Percentiles rank a stretch among this genome's conserved stretches.
Evolutionary conservation across 1,140 invertebrate genomes (phyloP).

Genomic region (Lepidurus apus): DNA sequence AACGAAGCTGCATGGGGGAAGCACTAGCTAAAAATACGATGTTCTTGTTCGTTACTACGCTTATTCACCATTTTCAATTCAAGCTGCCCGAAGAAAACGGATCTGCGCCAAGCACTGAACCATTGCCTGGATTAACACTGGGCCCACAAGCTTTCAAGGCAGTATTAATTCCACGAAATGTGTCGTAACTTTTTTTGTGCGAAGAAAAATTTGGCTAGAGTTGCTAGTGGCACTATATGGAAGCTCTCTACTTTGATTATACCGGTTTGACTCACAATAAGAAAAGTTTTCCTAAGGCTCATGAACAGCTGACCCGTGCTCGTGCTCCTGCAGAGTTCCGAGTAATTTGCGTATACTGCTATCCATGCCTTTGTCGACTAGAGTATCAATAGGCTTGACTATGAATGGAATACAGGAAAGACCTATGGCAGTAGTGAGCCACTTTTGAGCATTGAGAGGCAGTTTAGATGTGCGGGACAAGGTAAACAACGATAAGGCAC

Average conservation of each 20-base stretch:
- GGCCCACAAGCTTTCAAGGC: neutral
- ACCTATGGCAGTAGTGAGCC: slow-evolving; percentile 70
- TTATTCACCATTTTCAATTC: slow-evolving; percentile 24
- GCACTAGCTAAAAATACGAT: slow-evolving; percentile 27
- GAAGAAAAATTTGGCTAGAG: neutral
- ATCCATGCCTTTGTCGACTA: slow-evolving; percentile 76
- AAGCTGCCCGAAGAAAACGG: neutral
- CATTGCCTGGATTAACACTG: slow-evolving; percentile 5
- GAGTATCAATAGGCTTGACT: slow-evolving; percentile 80
- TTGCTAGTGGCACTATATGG: neutral
- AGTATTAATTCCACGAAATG: neutral
- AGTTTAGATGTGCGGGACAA: slow-evolving; percentile 51
- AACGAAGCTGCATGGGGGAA: slow-evolving; percentile 29
- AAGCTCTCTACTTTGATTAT: too few relatives aligned
- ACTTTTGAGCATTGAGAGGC: slow-evolving; percentile 52
- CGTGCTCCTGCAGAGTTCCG: slow-evolving; percentile 18
- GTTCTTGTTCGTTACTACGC: slow-evolving; percentile 24
- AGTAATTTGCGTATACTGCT: slow-evolving; percentile 50
- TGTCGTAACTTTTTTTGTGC: neutral
- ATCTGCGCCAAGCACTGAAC: neutral
- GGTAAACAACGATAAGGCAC: slow-evolving; percentile 54
- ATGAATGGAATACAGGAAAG: slow-evolving; percentile 84
- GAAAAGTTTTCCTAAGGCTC: neutral
- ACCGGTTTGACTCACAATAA: neutral
- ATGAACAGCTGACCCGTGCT: neutral